Conservation (phyloP, 2,113 vertebrate genomes). For the Prolemur simus region DNA sequence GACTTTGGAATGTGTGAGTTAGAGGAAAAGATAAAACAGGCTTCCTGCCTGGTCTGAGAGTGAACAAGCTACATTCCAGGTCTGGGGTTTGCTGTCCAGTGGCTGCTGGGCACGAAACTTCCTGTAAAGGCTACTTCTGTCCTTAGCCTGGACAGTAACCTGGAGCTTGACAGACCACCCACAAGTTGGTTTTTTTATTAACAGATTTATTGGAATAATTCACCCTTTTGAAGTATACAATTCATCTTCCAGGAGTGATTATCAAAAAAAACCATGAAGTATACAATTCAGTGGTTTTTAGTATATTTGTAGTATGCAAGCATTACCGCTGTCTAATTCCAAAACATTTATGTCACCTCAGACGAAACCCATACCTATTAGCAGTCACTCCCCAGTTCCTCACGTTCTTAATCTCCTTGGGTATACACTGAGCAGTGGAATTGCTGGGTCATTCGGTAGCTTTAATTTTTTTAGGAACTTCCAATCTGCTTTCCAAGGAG, state of each 20-base stretch:
- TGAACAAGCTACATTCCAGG: not conserved
- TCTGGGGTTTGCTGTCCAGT: not conserved
- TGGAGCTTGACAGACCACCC: not conserved
- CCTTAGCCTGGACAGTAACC: not conserved
- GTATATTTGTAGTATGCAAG: not conserved
- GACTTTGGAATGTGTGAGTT: not conserved
- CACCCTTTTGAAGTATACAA: not conserved
- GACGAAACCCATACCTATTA: not conserved
- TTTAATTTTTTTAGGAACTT: not conserved
- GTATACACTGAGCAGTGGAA: not conserved
- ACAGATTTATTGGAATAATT: not conserved
- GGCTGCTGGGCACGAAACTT: not conserved
- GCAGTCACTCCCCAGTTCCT: not conserved
- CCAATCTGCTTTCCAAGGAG: not conserved
- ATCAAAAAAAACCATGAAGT: not conserved
- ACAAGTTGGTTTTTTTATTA: not conserved
- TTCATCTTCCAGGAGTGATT: no score
- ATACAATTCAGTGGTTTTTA: not conserved
- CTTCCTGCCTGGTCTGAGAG: not conserved
- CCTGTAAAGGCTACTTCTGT: not conserved
- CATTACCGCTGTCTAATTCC: not conserved
- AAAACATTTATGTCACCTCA: not conserved
- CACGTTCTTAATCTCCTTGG: not conserved
- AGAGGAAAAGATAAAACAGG: not conserved
- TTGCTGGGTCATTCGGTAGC: not conserved